Evolutionary conservation across 1,140 invertebrate species (phyloP).

Genomic region (Lepidostoma basale): DNA sequence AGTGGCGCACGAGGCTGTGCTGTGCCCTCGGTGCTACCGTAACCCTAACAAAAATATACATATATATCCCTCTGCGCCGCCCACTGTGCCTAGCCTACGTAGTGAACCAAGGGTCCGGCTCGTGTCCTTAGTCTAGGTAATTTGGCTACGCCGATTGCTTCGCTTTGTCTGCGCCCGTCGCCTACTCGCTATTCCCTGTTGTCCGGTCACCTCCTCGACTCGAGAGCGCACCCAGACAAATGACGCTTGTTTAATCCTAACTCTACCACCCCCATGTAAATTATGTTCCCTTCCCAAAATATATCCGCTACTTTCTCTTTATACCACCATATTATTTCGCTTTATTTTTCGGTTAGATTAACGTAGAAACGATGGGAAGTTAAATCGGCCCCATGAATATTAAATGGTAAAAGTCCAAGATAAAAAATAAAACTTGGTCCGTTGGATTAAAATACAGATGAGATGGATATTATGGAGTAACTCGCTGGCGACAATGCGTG

Average conservation of each 20-base stretch:
- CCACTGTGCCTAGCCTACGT: conserved; percentile 11
- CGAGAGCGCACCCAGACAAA: conserved; percentile 30
- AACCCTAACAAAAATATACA: conserved; percentile 27
- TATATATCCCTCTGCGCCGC: not conserved
- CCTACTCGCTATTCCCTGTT: conserved; percentile 34
- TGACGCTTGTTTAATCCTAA: conserved; percentile 32
- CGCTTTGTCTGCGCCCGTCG: conserved; percentile 1
- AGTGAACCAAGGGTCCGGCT: not conserved
- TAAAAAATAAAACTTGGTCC: conserved; percentile 41
- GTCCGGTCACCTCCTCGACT: conserved; percentile 26
- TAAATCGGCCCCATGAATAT: conserved; percentile 7
- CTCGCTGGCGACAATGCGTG: conserved; percentile 21
- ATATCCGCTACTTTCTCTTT: conserved; percentile 32
- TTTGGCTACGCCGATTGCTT: not conserved
- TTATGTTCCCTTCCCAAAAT: conserved; percentile 42
- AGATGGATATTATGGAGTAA: conserved; percentile 16
- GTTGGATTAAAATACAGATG: conserved; percentile 26
- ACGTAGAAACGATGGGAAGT: conserved; percentile 10
- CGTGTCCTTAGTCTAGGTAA: too few species aligned
- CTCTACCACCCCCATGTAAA: conserved; percentile 16
- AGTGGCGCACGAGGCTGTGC: not conserved
- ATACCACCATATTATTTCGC: conserved; percentile 8
- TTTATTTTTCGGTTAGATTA: conserved; percentile 17
- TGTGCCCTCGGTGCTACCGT: not conserved
- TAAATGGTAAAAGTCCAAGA: conserved; percentile 15